A percentile compares a stretch with the other conserved stretches of the same genome.
Evolutionary conservation across 2,888 invertebrate species (phyloP).

Genomic region (Pandemis cinnamomeana): DNA sequence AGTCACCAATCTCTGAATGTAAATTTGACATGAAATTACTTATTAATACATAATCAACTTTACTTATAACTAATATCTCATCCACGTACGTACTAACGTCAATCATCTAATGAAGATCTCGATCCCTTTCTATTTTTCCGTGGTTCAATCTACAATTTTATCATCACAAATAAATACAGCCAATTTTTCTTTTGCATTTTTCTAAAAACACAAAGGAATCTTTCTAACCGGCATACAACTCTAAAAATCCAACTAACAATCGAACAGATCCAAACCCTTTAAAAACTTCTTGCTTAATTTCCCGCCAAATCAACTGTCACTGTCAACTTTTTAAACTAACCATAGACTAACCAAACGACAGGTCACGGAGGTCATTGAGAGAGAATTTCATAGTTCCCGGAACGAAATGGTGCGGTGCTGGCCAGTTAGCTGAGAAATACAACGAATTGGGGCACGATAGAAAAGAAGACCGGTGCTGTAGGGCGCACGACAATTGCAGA

Average conservation of each 20-base stretch:
- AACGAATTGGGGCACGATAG: slow-evolving; percentile 83
- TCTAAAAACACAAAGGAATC: not conserved
- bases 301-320: slow-evolving; percentile 33
- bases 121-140: not conserved
- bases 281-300: slow-evolving; percentile 7
- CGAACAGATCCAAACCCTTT: not conserved
- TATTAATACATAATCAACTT: not conserved
- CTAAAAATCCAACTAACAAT: not conserved
- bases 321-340: slow-evolving; percentile 41
- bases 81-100: not conserved
- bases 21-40: not conserved
- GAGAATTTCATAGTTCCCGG: slow-evolving; percentile 86
- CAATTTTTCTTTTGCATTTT: not conserved
- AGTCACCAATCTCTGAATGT: not conserved
- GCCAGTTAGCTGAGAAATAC: slow-evolving; percentile 84
- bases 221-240: not conserved
- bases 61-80: not conserved
- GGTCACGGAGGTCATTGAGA: slow-evolving; percentile 76
- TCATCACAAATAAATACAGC: not conserved
- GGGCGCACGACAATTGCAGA: slow-evolving; percentile 89
- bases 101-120: not conserved
- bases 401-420: slow-evolving; percentile 90
- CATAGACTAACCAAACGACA: slow-evolving; percentile 53
- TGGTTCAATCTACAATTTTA: not conserved
- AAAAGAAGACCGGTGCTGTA: slow-evolving; percentile 88